Evolutionary conservation across 2,113 vertebrate species (phyloP).

Genomic region (Gymnobelideus leadbeateri): DNA sequence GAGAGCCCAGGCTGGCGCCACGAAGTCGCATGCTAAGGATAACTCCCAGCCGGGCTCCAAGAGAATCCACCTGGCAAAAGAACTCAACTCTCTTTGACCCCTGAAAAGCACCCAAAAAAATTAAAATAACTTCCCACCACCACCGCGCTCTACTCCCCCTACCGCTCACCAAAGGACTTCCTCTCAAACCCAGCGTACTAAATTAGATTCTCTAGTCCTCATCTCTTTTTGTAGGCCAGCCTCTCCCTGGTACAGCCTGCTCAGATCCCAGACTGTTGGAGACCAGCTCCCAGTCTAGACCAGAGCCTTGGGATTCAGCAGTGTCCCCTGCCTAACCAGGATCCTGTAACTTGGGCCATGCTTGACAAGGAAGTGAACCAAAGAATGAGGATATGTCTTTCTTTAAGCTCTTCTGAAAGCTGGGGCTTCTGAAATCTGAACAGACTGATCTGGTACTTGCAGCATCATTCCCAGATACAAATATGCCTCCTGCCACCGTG

Average conservation of each 20-base stretch:
- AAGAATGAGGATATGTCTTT: not conserved
- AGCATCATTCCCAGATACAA: not conserved
- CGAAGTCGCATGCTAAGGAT: conserved; percentile 22
- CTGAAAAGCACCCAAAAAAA: conserved; percentile 46
- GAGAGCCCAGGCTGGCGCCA: conserved; percentile 37
- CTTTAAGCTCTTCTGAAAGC: conserved; percentile 22
- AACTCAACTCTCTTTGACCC: conserved; percentile 63
- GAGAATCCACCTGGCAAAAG: conserved; percentile 44
- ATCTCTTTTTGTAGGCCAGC: not conserved
- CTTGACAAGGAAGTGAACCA: not conserved
- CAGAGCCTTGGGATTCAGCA: not conserved
- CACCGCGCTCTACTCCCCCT: not conserved
- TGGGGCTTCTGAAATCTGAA: conserved; percentile 4
- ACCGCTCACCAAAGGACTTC: not conserved
- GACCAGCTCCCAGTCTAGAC: not conserved
- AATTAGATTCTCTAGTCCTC: not conserved
- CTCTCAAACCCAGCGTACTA: not conserved
- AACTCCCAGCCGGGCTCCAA: conserved; percentile 13
- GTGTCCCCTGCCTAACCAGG: not conserved
- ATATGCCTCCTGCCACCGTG: not conserved
- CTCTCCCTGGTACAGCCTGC: not conserved
- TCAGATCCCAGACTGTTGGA: not conserved
- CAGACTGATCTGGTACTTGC: not conserved
- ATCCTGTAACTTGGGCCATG: not conserved
- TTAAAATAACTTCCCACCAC: conserved; percentile 8